These are phyloP conservation scores for Centropyge bicolor DNA, from an alignment of 2,797 vertebrate genomes.

Conservation along the genomic window DNA sequence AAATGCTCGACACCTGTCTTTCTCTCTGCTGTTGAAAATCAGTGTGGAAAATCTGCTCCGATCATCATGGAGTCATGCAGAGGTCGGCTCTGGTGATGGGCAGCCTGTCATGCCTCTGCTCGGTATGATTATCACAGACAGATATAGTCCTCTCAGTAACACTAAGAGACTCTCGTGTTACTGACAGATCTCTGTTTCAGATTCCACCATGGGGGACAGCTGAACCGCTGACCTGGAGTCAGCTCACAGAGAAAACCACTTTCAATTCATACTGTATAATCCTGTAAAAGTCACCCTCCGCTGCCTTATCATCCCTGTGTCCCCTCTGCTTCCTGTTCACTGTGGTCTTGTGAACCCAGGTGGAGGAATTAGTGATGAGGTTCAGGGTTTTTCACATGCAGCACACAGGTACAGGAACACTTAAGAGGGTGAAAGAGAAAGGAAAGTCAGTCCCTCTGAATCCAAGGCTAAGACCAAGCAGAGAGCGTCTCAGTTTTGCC, in stretches of 20 bases:
- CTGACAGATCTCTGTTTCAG: constrained; percentile 61
- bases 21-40: constrained; percentile 40
- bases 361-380: constrained; percentile 13
- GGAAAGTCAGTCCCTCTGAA: constrained; percentile 57
- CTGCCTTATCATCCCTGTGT: constrained; percentile 4
- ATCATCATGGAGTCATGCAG: constrained; percentile 70
- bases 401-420: constrained; percentile 29
- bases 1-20: constrained; percentile 60
- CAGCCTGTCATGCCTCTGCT: constrained; percentile 60
- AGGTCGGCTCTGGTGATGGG: constrained; percentile 62
- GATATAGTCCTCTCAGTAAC: constrained; percentile 75
- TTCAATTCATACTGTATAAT: constrained; percentile 44
- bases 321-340: not conserved
- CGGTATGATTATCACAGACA: constrained; percentile 77
- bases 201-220: constrained; percentile 67
- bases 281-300: constrained; percentile 25
- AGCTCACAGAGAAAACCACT: constrained; percentile 35
- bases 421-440: constrained; percentile 40
- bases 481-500: constrained; percentile 73
- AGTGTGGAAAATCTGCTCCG: constrained; percentile 72
- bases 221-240: constrained; percentile 60
- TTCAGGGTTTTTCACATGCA: constrained; percentile 20
- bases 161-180: constrained; percentile 75
- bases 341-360: not conserved
- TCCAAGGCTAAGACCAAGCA: constrained; percentile 54